phyloP scores from a whole-genome alignment of 2,113 vertebrate species.

The Macrotis lagotis region DNA sequence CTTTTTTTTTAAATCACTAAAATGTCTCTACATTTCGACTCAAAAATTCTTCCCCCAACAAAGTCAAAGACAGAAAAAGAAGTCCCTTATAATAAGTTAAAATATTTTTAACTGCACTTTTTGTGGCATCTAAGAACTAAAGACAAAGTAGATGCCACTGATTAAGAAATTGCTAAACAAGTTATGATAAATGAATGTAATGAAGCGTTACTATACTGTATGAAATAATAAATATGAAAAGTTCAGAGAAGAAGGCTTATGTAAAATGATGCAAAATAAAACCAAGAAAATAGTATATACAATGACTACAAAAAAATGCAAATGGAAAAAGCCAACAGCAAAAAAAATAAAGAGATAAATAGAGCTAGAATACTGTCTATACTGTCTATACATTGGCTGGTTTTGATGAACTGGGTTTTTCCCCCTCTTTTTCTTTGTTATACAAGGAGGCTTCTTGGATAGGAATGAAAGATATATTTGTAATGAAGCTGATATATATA shows the following conservation, averaged over 20 bases:
- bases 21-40: neutral
- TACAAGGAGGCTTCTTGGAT: neutral
- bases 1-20: neutral
- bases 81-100: neutral
- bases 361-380: neutral
- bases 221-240: neutral
- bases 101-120: neutral
- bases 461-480: neutral
- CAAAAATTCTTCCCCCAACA: neutral
- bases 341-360: neutral
- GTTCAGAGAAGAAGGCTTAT: neutral
- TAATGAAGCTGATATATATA: neutral
- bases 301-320: neutral
- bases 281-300: neutral
- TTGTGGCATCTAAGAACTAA: neutral
- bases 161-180: neutral
- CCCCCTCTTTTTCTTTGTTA: neutral
- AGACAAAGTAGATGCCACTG: neutral
- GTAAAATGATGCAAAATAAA: neutral
- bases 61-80: neutral
- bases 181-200: neutral
- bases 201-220: neutral
- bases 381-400: neutral
- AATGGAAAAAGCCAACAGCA: neutral
- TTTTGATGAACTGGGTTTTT: neutral